These are phyloP conservation scores for Onychorhynchus coronatus DNA, from an alignment of 2,113 vertebrate species.

Conservation along the genomic window DNA sequence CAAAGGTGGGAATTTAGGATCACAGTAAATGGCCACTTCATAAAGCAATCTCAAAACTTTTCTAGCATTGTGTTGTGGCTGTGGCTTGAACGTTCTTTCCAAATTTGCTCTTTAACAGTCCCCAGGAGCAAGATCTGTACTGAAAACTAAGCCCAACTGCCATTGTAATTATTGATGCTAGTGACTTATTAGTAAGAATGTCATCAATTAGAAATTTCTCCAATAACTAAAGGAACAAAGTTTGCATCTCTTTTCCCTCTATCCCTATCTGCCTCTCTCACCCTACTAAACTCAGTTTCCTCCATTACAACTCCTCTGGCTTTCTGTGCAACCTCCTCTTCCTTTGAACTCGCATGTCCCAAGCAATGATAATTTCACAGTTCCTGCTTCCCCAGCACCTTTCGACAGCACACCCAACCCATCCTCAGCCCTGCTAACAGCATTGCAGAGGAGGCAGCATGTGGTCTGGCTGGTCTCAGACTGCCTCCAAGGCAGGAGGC, in stretches of 20 bases:
- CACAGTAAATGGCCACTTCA: background rate
- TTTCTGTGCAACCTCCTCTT: background rate
- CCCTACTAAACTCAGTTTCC: background rate
- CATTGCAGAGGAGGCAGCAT: background rate
- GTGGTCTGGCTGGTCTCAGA: background rate
- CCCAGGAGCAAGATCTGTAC: background rate
- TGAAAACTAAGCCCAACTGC: background rate
- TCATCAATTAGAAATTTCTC: background rate
- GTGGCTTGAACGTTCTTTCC: background rate
- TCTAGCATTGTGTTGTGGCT: background rate
- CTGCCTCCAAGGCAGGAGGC: background rate
- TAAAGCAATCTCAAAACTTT: background rate
- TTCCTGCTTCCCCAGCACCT: background rate
- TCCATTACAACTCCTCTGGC: background rate
- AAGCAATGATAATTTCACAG: background rate
- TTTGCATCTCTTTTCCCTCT: background rate
- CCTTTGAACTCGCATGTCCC: background rate
- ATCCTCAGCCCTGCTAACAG: background rate
- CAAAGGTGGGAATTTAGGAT: background rate
- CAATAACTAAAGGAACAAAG: background rate
- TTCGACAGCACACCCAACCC: background rate
- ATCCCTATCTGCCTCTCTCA: background rate
- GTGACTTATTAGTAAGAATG: background rate
- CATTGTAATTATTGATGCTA: background rate
- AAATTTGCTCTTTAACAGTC: background rate